These are phyloP conservation scores for Drosophila prosaltans DNA, from an alignment of 1,140 invertebrate species.

Conservation along the genomic window DNA sequence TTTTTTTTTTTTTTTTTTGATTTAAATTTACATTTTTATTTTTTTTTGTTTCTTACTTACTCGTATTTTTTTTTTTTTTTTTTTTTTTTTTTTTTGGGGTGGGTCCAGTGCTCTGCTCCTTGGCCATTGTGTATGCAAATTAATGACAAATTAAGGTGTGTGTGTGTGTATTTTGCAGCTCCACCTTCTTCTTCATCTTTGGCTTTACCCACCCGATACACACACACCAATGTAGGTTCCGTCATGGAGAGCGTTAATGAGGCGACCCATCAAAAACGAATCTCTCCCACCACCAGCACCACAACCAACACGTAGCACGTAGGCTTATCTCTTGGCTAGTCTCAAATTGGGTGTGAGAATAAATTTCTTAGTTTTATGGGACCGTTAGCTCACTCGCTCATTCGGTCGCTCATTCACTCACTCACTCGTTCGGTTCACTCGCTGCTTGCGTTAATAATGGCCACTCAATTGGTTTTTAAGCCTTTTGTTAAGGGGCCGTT, in stretches of 20 bases:
- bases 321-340: slow-evolving; percentile 54
- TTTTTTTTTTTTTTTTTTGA: slow-evolving; percentile 2
- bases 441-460: slow-evolving; percentile 69
- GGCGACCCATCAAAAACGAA: slow-evolving; percentile 36
- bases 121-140: slow-evolving; percentile 65
- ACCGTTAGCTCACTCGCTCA: slow-evolving; percentile 14
- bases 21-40: slow-evolving; percentile 4
- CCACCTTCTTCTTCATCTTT: slow-evolving; percentile 22
- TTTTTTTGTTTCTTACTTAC: slow-evolving; percentile 9
- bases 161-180: slow-evolving; percentile 78
- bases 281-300: not conserved
- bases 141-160: slow-evolving; percentile 81
- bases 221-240: no score
- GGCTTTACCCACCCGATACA: not conserved
- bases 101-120: slow-evolving; percentile 22
- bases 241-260: slow-evolving; percentile 62
- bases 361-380: slow-evolving; percentile 77
- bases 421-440: slow-evolving; percentile 21
- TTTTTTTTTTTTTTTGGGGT: slow-evolving; percentile 14
- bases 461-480: slow-evolving; percentile 68
- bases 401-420: slow-evolving; percentile 18
- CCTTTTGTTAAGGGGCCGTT: slow-evolving; percentile 55
- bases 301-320: not conserved
- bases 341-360: slow-evolving; percentile 80
- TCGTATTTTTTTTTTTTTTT: not conserved